phyloP scores from a whole-genome alignment of 2,888 invertebrate genomes.

The Lepidocyrtinus sp. region DNA sequence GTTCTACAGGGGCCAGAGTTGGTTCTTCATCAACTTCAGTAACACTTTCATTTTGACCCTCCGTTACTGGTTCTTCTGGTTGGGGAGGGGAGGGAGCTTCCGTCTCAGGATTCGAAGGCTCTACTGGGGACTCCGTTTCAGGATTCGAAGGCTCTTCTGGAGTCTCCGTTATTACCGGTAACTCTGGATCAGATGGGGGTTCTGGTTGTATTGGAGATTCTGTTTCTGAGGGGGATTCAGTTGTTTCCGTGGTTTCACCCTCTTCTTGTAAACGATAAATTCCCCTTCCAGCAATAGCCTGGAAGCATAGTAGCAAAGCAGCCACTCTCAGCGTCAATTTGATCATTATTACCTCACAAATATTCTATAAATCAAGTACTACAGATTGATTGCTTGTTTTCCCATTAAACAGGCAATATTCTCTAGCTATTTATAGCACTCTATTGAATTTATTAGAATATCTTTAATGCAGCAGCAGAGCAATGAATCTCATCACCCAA shows the following conservation, averaged over 20 bases:
- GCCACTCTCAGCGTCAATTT: not conserved
- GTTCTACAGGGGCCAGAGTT: not conserved
- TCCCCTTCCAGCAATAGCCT: conserved; percentile 26
- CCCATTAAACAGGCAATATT: not conserved
- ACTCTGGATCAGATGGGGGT: not conserved
- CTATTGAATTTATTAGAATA: not conserved
- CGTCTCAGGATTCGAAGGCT: not conserved
- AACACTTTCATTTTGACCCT: not conserved
- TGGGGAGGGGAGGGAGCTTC: not conserved
- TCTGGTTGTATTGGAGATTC: not conserved
- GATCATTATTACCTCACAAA: conserved; percentile 16
- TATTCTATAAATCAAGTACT: not conserved
- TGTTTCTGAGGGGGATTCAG: not conserved
- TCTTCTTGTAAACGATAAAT: not conserved
- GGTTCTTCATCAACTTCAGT: not conserved
- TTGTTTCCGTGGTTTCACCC: conserved; percentile 7
- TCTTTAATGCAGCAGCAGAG: not conserved
- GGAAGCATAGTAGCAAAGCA: conserved; percentile 27
- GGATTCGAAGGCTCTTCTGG: not conserved
- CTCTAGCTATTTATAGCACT: not conserved
- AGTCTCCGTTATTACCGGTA: too few relatives aligned
- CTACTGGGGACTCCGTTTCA: conserved; percentile 8
- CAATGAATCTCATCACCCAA: conserved; percentile 13
- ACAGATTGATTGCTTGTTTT: not conserved
- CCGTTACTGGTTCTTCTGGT: not conserved